Evolutionary conservation across 1,140 invertebrate genomes (phyloP).

Genomic region (Reticulitermes speratus): DNA sequence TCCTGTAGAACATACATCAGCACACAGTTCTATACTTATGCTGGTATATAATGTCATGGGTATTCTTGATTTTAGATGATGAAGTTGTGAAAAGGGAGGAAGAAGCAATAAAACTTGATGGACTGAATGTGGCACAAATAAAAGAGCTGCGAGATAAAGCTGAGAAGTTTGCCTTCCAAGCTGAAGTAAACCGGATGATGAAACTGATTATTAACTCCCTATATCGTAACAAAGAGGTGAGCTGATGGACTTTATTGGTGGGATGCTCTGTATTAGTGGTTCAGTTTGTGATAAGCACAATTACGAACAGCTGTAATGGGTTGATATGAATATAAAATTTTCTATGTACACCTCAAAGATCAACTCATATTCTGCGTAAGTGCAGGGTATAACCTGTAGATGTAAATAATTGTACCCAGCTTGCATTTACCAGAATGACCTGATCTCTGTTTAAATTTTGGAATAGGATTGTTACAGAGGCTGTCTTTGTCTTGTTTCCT

Average conservation of each 20-base stretch:
- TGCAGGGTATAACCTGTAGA: no score
- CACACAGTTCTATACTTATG: background rate
- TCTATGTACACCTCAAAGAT: no score
- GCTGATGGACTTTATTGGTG: background rate
- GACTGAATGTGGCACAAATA: slow-evolving; percentile 89
- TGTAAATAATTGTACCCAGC: no score
- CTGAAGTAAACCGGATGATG: slow-evolving; percentile 99
- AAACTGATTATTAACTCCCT: slow-evolving; percentile 98
- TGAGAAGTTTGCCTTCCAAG: slow-evolving; percentile 93
- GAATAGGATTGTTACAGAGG: no score
- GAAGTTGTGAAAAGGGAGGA: slow-evolving; percentile 84
- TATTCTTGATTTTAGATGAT: slow-evolving; percentile 58
- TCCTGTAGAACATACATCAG: background rate
- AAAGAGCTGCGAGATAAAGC: slow-evolving; percentile 88
- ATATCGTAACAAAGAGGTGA: slow-evolving; percentile 95
- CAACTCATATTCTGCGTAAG: no score
- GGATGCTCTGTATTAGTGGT: background rate
- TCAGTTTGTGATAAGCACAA: background rate
- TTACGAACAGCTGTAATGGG: background rate
- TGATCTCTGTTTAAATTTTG: no score
- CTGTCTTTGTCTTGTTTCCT: no score
- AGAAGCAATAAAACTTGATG: slow-evolving; percentile 96
- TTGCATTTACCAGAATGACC: no score
- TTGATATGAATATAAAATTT: background rate
- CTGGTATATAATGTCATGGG: no score